Base-by-base conservation (phyloP, 1,140 invertebrate species). In the Mycetomoellerius zeteki region DNA sequence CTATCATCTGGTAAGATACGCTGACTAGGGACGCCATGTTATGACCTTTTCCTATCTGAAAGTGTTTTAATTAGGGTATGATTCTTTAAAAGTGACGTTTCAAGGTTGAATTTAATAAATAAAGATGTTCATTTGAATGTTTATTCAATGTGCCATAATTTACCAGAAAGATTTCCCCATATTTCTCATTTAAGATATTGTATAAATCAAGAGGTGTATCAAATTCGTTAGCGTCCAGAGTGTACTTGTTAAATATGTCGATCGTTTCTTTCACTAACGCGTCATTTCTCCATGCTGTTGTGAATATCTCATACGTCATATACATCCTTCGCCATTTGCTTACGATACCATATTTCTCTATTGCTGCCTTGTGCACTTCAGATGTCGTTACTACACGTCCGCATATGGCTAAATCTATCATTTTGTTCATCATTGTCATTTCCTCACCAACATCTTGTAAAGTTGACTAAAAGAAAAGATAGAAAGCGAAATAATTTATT, bases 391-490 rank as follows among this genome's bases (percentile, higher is more conserved):
- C 94, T 24, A 94, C 90, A 88, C 96, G 96, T 0, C 97, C 97
- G 89, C 96, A 97, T 14, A 97, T 90, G 0, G 96, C 95, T 86
- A 97, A 93, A 88, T 97, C 96, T n/a, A 95, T 71, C 87, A 96
- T 95, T 81, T 95, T 95, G 19, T 95, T 92, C 1, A 81, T 71
- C 6, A 96, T 64, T 3, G 95, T 93, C 52, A 96, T 93, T 54
- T 96, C 88, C 62, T 94, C 87, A 1, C 94, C 93, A 19, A 95
- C 85, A 27, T 88, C 80, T 7, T 89, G 92, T 43, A 96, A 95
- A n/a, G 95, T 75, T 21, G 94, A 91, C 95, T 96, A 87, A 7
- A n/a, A 56, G 54, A 56, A 7, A 56, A 24, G 33, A 77, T 81
- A 85, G n/a, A 60, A 33, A 58, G 6, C 14, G 37, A 50, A 3